Base-by-base conservation (phyloP, 2,888 invertebrate genomes). In the Nomada flava region DNA sequence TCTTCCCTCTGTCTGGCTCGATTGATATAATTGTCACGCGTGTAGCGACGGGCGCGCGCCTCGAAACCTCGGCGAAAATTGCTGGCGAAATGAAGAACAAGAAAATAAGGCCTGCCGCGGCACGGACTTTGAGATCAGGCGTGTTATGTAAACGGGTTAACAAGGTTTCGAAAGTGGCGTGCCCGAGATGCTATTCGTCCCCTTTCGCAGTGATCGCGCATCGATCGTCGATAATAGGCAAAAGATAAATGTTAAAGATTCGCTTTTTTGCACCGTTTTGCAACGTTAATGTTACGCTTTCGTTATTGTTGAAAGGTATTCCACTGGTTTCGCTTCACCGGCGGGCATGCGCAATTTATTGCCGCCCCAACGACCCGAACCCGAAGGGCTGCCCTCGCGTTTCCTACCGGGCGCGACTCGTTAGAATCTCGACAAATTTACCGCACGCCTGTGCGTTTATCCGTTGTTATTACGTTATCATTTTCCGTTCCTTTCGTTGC, bases 11-110 rank as follows among this genome's bases (percentile, higher is more conserved):
- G 72, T 74, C 74, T 69, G 76, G 71, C 74, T 65, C 63, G 78
- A 79, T 76, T 64, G 72, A 68, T 57, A 67, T 57, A 67, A 80
- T 78, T 71, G 68, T 52, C 71, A 79, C 76, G 63, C 80, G 85
- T 85, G 74, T 76, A 85, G 75, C 67, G 70, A 79, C 65, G 76
- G 76, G 69, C 76, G 87, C 82, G 82, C 77, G 79, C 76, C 79
- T 78, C 68, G 77, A 57, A 65, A 64, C 63, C 76, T n/a, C 57
- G 74, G 55, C 29, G 71, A 53, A 74, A 74, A 79, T 47, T 52
- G 42, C 68, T 42, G 47, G 55, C 36, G 47, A 44, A 63, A 60
- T 53, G 20, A 18, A 20, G 23, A 15, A 23, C 20, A 53, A 11
- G 20, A 15, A 53, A 23, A 23, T 23, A 29, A 63, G 50, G 60